Evolutionary conservation across 1,140 invertebrate species (phyloP), one percentile per base, ranked within the genome.

Genomic region (Eumaeus atala): DNA sequence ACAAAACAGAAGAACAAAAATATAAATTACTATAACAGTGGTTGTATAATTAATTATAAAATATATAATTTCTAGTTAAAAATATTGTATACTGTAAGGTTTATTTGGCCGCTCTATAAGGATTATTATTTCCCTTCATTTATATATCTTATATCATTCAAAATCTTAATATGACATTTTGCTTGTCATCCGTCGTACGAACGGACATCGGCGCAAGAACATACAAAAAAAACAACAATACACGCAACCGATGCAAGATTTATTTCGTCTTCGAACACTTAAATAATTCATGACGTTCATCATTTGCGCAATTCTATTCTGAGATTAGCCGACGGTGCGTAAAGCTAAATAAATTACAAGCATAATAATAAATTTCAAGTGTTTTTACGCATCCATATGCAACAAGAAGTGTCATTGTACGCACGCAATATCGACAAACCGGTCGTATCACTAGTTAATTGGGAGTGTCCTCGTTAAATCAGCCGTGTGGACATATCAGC

Each of bases 401-500:
- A 44, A 44, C 40, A 44, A 40, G 16, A 40, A 40, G 40, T 16
- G 40, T 44, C 40, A 40, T 40, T 40, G 38, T 9, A 14, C 40
- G 40, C 40, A 44, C 40, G 40, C 40, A 40, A 38, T 14, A 53
- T 50, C 48, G 48, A 50, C 35, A 40, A 53, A 42, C n/a, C 40
- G 40, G 40, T 40, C 51, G 18, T 38, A 53, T 53, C 51, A 53
- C 51, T 53, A 53, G 38, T 53, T 53, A 53, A 53, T 53, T 53
- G 51, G 28, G 40, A 53, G 33, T 52, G 51, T 53, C 42, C 51
- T 53, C 38, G 51, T 53, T 53, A 53, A 53, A 53, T 53, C 51
- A 40, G 36, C 38, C 40, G 51, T 42, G 51, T 53, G 37, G 51
- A 53, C 51, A 33, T 53, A 53, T 53, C 51, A 40, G 51, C 51